Evolutionary conservation across 2,797 vertebrate genomes (phyloP).

Genomic region (Takifugu ocellatus): DNA sequence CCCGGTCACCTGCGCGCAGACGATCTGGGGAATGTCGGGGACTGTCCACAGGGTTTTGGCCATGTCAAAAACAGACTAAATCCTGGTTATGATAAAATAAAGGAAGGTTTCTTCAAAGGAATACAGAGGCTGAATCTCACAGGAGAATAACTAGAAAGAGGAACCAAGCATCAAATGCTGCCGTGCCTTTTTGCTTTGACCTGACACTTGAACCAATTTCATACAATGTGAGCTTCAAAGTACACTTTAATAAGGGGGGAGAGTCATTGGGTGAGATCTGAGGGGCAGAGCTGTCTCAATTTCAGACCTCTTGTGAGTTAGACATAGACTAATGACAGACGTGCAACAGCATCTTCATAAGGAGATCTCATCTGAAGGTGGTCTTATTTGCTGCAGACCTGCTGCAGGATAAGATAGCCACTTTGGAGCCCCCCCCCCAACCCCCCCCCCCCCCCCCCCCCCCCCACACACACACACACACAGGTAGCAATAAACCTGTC

Average conservation of each 20-base stretch:
- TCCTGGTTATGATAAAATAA: conserved; percentile 58
- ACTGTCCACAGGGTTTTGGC: conserved; percentile 31
- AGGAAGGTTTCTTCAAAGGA: conserved; percentile 42
- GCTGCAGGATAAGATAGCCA: conserved; percentile 17
- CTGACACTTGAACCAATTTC: conserved; percentile 71
- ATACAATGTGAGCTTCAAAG: conserved; percentile 73
- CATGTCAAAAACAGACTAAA: conserved; percentile 25
- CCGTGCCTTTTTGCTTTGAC: conserved; percentile 64
- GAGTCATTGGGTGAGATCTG: conserved; percentile 67
- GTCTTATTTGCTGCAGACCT: conserved; percentile 52
- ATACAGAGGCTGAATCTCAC: conserved; percentile 44
- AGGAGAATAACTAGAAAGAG: conserved; percentile 31
- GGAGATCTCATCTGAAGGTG: conserved; percentile 52
- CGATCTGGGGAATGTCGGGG: conserved; percentile 30
- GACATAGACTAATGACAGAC: conserved; percentile 66
- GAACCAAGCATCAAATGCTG: conserved; percentile 57
- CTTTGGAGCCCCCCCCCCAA: too few relatives aligned
- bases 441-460: too few relatives aligned
- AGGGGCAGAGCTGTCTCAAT: conserved; percentile 61
- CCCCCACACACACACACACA: too few relatives aligned
- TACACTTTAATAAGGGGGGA: conserved; percentile 64
- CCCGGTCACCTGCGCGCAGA: conserved; percentile 43
- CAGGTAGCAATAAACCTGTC: conserved; percentile 59
- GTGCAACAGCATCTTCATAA: conserved; percentile 57
- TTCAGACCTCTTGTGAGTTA: conserved; percentile 58